Evolutionary conservation across 2,113 vertebrate species (phyloP), one percentile per base, ranked within the genome.

Genomic region (Nycticorax nycticorax): DNA sequence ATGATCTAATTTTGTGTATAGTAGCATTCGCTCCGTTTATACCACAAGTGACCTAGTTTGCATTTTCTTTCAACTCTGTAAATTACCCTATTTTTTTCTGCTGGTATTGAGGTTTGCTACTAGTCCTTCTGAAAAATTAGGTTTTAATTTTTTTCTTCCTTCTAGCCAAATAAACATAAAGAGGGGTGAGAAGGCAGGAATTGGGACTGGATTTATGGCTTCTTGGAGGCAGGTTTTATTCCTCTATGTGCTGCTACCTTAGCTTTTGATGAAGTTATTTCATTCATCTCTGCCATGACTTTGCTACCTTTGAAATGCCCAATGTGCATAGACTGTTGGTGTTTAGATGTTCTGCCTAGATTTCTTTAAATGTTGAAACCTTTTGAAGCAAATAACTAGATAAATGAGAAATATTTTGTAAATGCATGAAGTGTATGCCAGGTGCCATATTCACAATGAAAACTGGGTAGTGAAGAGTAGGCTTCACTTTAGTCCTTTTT

Each of bases 71-170:
- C 63, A 85, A 47, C 78, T 67, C 55, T 73, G 14, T 88, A 92
- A 95, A 92, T 94, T 82, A 83, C 50, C 10, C 37, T 71, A 4
- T 52, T 56, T 82, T 75, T 75, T 68, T 79, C 67, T 93, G 41
- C 79, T 92, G 37, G 48, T 78, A n/a, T 64, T 0, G 5, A 81
- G 45, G 57, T 72, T 94, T 92, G 24, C 62, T 82, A 37, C 33
- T 72, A 81, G 43, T 69, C 81, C 68, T 88, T 62, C 66, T 87
- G 88, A 92, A 87, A 93, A 95, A 84, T 78, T 48, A 72, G 83
- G 6, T 84, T 93, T 96, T 72, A 91, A 66, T 45, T 85, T 89
- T 96, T 85, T 88, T 66, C 37, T 89, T 14, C 77, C 64, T 95
- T 92, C 69, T 75, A 89, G 77, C 53, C 86, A 91, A 94, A 93